These are phyloP conservation scores for Diarsia rubi DNA, from an alignment of 2,888 invertebrate species.

Conservation along the genomic window DNA sequence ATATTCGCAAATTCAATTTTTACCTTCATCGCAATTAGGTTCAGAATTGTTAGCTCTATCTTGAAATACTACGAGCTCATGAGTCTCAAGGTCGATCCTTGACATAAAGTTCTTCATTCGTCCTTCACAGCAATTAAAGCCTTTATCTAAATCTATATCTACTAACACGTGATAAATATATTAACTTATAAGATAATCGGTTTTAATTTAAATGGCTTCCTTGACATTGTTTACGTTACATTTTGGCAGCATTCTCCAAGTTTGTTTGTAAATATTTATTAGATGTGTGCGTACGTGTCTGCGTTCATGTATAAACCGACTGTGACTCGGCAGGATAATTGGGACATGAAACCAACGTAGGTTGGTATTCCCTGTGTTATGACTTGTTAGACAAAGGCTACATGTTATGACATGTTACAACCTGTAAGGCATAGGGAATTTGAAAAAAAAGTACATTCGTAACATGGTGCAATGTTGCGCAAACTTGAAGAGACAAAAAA, in stretches of 20 bases:
- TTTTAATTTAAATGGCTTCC: conserved; percentile 39
- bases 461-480: neutral
- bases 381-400: too few species aligned
- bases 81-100: neutral
- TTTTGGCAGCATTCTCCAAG: conserved; percentile 44
- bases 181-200: conserved; percentile 39
- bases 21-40: neutral
- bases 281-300: conserved; percentile 56
- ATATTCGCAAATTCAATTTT: neutral
- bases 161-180: conserved; percentile 19
- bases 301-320: conserved; percentile 39
- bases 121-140: conserved; percentile 32
- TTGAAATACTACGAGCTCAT: conserved; percentile 9
- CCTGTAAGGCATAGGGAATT: too few species aligned
- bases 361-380: conserved; percentile 11
- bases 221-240: conserved; percentile 55
- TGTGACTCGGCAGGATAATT: conserved; percentile 43
- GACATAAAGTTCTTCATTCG: conserved; percentile 34
- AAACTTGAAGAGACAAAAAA: neutral
- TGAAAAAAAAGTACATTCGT: neutral
- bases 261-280: conserved; percentile 54
- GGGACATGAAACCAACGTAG: conserved; percentile 2
- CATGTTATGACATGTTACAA: too few species aligned
- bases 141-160: conserved; percentile 30
- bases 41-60: neutral